phyloP scores from a whole-genome alignment of 35 echinoderm and acorn worm genomes.

The Strongylocentrotus purpuratus region DNA sequence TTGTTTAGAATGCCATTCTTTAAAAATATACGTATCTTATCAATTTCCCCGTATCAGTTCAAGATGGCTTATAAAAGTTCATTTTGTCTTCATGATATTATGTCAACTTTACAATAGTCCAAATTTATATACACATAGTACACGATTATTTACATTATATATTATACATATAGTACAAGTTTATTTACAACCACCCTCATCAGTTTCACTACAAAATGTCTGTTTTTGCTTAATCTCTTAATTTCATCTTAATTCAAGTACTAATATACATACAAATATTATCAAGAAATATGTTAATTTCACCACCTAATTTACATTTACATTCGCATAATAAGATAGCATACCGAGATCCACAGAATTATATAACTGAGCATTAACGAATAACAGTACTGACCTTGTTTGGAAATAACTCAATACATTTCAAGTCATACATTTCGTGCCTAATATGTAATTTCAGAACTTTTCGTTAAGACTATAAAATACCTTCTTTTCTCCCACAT shows the following conservation, averaged over 20 bases:
- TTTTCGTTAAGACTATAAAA: background rate
- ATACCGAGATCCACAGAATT: background rate
- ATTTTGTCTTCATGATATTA: background rate
- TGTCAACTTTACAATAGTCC: background rate
- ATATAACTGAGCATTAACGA: constrained; percentile 11
- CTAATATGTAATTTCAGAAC: background rate
- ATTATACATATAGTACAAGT: background rate
- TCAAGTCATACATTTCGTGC: background rate
- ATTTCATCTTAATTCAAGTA: constrained; percentile 17
- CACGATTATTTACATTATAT: background rate
- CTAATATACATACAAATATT: constrained; percentile 46
- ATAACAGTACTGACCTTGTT: background rate
- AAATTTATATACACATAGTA: constrained; percentile 9
- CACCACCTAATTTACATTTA: background rate
- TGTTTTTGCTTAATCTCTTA: background rate
- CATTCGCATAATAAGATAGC: background rate
- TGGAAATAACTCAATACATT: constrained; percentile 13
- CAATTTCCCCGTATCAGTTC: background rate
- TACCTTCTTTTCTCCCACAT: background rate
- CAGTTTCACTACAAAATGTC: background rate
- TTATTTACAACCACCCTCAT: background rate
- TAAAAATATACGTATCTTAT: background rate
- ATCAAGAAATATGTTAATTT: constrained; percentile 18
- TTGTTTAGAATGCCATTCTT: background rate
- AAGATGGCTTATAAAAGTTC: background rate